Percentiles rank a stretch among this genome's conserved stretches.
Conservation (phyloP, 2,888 invertebrate genomes). For the Cryptus viduatorius region DNA sequence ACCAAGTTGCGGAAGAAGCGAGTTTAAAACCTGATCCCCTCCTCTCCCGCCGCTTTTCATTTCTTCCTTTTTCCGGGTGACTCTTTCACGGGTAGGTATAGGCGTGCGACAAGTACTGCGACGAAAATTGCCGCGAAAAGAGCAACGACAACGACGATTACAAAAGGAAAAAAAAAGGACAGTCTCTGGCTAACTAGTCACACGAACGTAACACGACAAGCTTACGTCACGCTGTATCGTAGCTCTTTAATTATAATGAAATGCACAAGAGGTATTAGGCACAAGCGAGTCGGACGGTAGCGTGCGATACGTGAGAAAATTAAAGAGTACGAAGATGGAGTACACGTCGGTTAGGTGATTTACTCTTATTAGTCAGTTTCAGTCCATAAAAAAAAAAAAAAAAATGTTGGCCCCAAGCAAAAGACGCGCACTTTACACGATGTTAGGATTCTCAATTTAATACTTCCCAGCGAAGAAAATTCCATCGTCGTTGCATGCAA, state of each 20-base stretch:
- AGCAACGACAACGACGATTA: constrained; percentile 4
- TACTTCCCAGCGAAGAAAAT: constrained; percentile 32
- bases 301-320: constrained; percentile 20
- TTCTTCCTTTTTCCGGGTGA: neutral
- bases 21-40: constrained; percentile 32
- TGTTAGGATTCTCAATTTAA: constrained; percentile 30
- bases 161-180: constrained; percentile 18
- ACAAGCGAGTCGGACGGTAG: constrained; percentile 14
- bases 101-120: neutral
- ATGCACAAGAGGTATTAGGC: constrained; percentile 52
- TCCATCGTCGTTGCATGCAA: neutral
- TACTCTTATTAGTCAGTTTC: constrained; percentile 46
- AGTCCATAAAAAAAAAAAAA: neutral
- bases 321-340: constrained; percentile 62
- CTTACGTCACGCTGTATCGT: constrained; percentile 30
- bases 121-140: constrained; percentile 10
- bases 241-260: constrained; percentile 67
- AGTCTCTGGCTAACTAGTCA: constrained; percentile 27
- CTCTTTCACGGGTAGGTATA: neutral
- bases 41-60: constrained; percentile 3
- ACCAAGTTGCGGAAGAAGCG: constrained; percentile 52
- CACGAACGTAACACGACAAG: constrained; percentile 49
- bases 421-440: neutral
- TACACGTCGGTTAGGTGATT: constrained; percentile 58
- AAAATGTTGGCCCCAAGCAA: neutral